A percentile compares a stretch with the other conserved stretches of the same genome.
phyloP scores from a whole-genome alignment of 2,888 invertebrate genomes.

The Xanthorhoe spadicearia region DNA sequence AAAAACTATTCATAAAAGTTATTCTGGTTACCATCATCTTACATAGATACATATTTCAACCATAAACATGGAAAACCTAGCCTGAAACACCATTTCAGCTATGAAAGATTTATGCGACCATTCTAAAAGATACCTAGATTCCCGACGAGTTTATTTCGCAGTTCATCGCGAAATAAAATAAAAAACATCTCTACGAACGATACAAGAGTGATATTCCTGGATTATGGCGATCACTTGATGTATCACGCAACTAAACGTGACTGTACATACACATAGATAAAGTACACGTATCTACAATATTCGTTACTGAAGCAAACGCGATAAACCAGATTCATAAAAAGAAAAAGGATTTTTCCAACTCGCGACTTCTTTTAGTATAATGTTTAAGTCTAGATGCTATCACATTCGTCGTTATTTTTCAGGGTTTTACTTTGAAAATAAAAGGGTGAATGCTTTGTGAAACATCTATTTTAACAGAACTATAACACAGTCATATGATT shows the following conservation, averaged over 20 bases:
- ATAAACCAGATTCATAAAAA: constrained; percentile 19
- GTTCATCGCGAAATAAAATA: not conserved
- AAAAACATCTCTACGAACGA: not conserved
- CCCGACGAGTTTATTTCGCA: not conserved
- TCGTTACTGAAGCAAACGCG: constrained; percentile 8
- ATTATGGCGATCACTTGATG: constrained; percentile 14
- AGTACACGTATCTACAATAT: constrained; percentile 7
- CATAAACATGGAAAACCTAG: not conserved
- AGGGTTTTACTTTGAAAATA: not conserved
- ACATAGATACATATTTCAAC: no score
- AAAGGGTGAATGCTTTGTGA: not conserved
- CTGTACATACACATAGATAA: constrained; percentile 9
- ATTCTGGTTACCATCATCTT: no score
- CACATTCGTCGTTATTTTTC: not conserved
- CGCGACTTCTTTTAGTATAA: not conserved
- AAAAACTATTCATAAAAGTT: no score
- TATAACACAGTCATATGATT: no score
- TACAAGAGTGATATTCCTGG: not conserved
- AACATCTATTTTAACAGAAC: not conserved
- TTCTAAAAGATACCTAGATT: not conserved
- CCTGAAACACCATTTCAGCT: not conserved
- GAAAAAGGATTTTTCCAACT: constrained; percentile 13
- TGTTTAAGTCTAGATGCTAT: constrained; percentile 8
- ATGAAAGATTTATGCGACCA: not conserved
- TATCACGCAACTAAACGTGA: constrained; percentile 20